phyloP scores from a whole-genome alignment of 2,797 vertebrate genomes.

The Morelia viridis region DNA sequence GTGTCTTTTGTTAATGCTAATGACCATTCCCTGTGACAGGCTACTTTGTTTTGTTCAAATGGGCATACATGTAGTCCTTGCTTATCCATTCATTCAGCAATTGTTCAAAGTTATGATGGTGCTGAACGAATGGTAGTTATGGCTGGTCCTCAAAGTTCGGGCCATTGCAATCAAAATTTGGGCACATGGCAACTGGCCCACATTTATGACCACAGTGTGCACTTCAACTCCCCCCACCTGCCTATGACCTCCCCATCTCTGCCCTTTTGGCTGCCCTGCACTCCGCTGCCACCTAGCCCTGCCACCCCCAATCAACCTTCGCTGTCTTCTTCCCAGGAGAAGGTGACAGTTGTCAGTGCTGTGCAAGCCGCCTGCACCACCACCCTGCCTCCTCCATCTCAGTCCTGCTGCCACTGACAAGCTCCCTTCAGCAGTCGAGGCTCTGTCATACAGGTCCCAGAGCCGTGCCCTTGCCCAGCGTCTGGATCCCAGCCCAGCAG shows the following conservation, averaged over 20 bases:
- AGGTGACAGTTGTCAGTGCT: background rate
- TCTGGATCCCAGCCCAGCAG: background rate
- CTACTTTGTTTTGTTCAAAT: background rate
- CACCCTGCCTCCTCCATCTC: background rate
- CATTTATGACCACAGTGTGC: background rate
- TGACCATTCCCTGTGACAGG: background rate
- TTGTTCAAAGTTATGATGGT: background rate
- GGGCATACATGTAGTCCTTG: background rate
- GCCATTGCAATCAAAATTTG: background rate
- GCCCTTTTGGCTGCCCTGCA: background rate
- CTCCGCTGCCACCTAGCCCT: background rate
- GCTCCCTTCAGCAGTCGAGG: background rate
- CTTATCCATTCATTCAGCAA: background rate
- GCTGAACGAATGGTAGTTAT: background rate
- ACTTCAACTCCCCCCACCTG: background rate
- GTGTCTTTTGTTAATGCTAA: slow-evolving; percentile 23
- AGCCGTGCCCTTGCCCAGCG: background rate
- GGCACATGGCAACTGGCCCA: background rate
- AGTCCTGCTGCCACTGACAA: background rate
- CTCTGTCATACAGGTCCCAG: background rate
- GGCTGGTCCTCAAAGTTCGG: background rate
- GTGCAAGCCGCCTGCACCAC: background rate
- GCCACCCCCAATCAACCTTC: background rate
- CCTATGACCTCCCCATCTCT: background rate
- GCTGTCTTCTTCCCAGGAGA: background rate